Conservation (phyloP, 2,797 vertebrate genomes). For the Chloroceryle amazona region DNA sequence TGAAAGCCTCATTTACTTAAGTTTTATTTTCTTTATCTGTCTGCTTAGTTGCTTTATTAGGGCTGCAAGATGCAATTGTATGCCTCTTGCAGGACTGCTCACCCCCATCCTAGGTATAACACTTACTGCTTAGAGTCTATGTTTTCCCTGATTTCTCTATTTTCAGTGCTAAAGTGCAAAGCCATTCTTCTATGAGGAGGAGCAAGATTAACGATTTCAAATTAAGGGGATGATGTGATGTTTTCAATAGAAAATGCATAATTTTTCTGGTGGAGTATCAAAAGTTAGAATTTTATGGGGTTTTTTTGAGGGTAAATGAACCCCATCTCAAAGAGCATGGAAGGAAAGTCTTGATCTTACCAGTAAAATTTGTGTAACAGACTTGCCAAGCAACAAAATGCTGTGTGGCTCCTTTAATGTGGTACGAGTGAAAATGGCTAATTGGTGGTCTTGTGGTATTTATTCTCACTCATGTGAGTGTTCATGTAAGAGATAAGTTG, state of each 20-base stretch:
- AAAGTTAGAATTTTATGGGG: not conserved
- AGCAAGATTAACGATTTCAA: not conserved
- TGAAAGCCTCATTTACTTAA: not conserved
- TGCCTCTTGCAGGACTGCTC: not conserved
- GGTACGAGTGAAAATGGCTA: not conserved
- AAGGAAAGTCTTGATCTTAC: not conserved
- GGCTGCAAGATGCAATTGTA: not conserved
- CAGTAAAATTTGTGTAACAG: not conserved
- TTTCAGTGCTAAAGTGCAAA: not conserved
- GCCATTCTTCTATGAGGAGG: not conserved
- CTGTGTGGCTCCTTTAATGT: not conserved
- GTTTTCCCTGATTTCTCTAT: not conserved
- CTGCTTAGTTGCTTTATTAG: not conserved
- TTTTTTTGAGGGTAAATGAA: not conserved
- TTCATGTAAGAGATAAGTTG: not conserved
- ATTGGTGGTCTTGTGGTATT: not conserved
- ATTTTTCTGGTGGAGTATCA: not conserved
- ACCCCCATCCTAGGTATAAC: too few relatives aligned
- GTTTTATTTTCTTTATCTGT: not conserved
- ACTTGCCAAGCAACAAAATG: not conserved
- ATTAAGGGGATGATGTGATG: not conserved
- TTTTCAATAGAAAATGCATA: not conserved
- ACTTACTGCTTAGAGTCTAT: rapidly evolving
- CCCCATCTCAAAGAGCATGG: not conserved
- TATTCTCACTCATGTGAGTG: not conserved